These are phyloP conservation scores for Hyperoplus lanceolatus DNA, from an alignment of 2,797 vertebrate genomes.

Conservation along the genomic window DNA sequence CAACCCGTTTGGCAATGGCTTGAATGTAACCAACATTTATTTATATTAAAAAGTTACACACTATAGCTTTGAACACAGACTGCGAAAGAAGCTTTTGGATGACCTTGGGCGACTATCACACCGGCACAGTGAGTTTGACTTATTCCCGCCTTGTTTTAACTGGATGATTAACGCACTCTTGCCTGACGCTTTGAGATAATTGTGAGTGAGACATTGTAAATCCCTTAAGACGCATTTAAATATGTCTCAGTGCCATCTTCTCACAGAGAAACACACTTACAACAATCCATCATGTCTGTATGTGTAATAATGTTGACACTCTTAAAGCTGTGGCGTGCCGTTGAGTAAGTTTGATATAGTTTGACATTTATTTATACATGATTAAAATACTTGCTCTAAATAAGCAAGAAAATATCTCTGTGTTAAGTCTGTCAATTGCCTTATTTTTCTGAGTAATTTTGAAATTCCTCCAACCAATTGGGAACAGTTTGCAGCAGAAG, in stretches of 20 bases:
- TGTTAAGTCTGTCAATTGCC: background rate
- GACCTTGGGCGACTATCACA: slow-evolving; percentile 8
- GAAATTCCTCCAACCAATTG: slow-evolving; percentile 7
- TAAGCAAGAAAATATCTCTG: slow-evolving; percentile 1
- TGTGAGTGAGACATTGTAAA: slow-evolving; percentile 30
- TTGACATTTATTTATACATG: background rate
- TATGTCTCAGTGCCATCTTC: background rate
- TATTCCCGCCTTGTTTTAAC: background rate
- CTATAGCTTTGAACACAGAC: background rate
- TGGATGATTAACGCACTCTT: slow-evolving; percentile 15
- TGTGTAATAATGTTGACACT: slow-evolving; percentile 8
- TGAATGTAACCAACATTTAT: no score
- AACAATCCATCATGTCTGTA: background rate
- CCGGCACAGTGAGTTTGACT: slow-evolving; percentile 28
- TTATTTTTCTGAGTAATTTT: background rate
- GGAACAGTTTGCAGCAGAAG: background rate
- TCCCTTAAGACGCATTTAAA: slow-evolving; percentile 10
- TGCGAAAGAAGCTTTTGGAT: background rate
- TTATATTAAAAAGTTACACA: no score
- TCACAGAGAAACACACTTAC: background rate
- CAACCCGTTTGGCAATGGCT: no score
- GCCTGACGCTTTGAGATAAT: slow-evolving; percentile 34
- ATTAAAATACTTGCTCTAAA: background rate
- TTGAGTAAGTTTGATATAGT: background rate
- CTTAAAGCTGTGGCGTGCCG: background rate